Percentiles rank a stretch among this genome's conserved stretches.
phyloP scores from a whole-genome alignment of 1,140 invertebrate genomes.

The Acromyrmex charruanus region DNA sequence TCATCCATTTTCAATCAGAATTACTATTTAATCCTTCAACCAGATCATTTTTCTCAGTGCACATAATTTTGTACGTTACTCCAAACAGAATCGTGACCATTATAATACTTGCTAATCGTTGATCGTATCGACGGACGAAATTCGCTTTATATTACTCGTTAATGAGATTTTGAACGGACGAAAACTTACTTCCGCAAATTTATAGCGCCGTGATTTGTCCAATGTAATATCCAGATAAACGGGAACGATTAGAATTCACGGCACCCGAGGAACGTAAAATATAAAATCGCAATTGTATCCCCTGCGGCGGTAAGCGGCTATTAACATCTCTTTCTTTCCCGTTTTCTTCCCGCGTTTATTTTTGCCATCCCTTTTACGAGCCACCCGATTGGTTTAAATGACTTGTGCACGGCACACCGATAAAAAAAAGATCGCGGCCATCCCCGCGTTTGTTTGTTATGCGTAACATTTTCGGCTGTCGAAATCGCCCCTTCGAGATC shows the following conservation, averaged over 20 bases:
- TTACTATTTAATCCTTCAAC: too few species aligned
- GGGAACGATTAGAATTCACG: conserved; percentile 32
- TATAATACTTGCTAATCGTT: conserved; percentile 23
- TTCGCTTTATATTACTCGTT: conserved; percentile 11
- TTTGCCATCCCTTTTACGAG: conserved; percentile 28
- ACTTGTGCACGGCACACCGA: neutral
- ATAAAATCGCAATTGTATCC: conserved; percentile 51
- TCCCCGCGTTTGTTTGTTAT: conserved; percentile 65
- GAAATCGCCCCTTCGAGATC: conserved; percentile 59
- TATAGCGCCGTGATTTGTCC: neutral
- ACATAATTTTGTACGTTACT: conserved; percentile 18
- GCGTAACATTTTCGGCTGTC: conserved; percentile 42
- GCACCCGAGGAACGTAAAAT: conserved; percentile 15
- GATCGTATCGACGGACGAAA: conserved; percentile 22
- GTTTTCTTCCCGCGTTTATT: neutral
- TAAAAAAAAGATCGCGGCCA: conserved; percentile 3
- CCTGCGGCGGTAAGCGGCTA: conserved; percentile 28
- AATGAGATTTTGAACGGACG: conserved; percentile 10
- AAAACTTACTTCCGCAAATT: conserved; percentile 25
- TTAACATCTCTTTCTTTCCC: conserved; percentile 38
- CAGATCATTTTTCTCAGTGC: too few species aligned
- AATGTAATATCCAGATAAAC: conserved; percentile 36
- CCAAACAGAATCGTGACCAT: neutral
- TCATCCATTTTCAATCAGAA: too few species aligned
- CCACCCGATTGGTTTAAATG: conserved; percentile 40